These are phyloP conservation scores for Equus quagga DNA, from an alignment of 2,113 vertebrate genomes.

Conservation along the genomic window DNA sequence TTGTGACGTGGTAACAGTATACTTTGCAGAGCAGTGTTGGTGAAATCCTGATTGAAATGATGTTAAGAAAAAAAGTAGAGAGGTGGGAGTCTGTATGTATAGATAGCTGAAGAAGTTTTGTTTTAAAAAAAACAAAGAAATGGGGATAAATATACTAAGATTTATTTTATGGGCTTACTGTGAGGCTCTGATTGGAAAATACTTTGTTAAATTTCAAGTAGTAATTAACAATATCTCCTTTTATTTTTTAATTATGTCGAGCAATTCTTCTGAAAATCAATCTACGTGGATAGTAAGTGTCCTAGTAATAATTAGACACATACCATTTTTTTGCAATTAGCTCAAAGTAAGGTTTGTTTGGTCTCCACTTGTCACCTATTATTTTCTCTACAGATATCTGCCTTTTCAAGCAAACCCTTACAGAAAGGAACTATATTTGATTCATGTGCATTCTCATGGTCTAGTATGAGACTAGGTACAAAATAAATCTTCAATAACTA, in stretches of 20 bases:
- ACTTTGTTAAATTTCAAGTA: background rate
- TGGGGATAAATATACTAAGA: background rate
- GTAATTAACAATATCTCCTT: background rate
- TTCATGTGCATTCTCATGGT: background rate
- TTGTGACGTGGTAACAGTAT: background rate
- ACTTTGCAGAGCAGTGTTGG: background rate
- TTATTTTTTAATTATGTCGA: background rate
- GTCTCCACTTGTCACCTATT: background rate
- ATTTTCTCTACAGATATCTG: background rate
- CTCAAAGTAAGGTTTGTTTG: background rate
- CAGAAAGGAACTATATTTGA: background rate
- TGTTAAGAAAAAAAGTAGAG: background rate
- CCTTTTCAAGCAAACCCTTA: background rate
- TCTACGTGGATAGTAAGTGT: background rate
- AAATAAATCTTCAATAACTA: background rate
- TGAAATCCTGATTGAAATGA: background rate
- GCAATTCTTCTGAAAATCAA: background rate
- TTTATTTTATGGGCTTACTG: background rate
- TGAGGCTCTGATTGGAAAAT: background rate
- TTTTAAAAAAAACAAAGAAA: background rate
- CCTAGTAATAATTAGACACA: background rate
- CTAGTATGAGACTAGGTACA: background rate
- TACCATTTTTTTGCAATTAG: background rate
- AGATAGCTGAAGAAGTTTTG: background rate
- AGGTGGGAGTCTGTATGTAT: background rate